A percentile compares a stretch with the other conserved stretches of the same genome.
These are phyloP conservation scores for Phalacrocorax carbo DNA, from an alignment of 2,113 vertebrate genomes.

Conservation along the genomic window DNA sequence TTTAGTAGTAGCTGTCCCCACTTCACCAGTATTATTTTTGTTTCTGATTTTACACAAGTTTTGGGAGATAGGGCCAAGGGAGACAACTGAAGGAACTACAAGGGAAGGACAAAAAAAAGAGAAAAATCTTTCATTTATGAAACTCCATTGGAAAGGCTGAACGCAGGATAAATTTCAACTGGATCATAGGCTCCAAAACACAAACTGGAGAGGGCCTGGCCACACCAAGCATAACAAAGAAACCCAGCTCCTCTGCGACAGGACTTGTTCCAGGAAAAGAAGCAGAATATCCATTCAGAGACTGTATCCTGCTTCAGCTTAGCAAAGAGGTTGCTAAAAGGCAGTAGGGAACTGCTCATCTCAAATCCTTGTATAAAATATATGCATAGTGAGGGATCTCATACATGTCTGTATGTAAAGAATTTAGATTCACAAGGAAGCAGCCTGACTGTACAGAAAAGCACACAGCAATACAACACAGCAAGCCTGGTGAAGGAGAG, in stretches of 20 bases:
- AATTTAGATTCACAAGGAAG: background rate
- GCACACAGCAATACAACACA: background rate
- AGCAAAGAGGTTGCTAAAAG: background rate
- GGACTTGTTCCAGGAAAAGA: background rate
- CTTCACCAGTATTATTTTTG: background rate
- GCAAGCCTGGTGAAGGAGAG: background rate
- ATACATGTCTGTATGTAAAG: background rate
- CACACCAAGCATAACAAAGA: background rate
- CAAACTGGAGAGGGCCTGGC: background rate
- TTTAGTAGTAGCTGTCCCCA: background rate
- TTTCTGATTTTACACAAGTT: background rate
- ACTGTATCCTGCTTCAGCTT: background rate
- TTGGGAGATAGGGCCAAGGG: background rate
- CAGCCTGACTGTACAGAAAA: background rate
- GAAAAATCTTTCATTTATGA: background rate
- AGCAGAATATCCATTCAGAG: background rate
- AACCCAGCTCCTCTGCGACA: background rate
- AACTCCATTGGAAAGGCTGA: background rate
- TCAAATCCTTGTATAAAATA: background rate
- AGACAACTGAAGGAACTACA: background rate
- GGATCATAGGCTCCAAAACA: background rate
- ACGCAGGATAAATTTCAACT: background rate
- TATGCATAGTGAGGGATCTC: background rate
- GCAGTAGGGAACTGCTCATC: background rate
- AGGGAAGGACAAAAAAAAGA: background rate